Conservation (phyloP, 2,888 invertebrate genomes). For the Pheosia tremula region DNA sequence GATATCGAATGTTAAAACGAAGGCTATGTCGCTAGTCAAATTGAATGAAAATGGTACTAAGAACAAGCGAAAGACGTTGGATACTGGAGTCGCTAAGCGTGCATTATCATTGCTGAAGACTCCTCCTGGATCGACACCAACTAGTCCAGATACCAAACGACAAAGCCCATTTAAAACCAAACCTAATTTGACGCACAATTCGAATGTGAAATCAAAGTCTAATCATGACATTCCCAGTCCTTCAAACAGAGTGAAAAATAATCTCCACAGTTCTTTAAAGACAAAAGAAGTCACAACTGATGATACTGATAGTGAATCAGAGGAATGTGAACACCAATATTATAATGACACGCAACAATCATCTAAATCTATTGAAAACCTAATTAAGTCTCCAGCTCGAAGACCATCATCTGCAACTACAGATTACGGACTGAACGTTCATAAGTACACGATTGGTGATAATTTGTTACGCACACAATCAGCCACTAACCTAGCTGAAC, state of each 20-base stretch:
- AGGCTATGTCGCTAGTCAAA: constrained; percentile 80
- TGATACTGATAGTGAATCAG: constrained; percentile 48
- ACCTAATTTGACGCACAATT: constrained; percentile 15
- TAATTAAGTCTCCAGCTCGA: constrained; percentile 69
- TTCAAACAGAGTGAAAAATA: constrained; percentile 14
- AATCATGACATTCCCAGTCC: constrained; percentile 9
- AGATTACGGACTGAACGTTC: constrained; percentile 42
- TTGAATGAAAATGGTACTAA: constrained; percentile 56
- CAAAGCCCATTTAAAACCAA: constrained; percentile 31
- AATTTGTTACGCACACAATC: constrained; percentile 57
- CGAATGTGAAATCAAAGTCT: constrained; percentile 10
- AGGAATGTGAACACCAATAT: constrained; percentile 51
- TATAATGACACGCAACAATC: constrained; percentile 45
- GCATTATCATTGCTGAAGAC: constrained; percentile 63
- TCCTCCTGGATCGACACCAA: constrained; percentile 60
- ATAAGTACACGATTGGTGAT: constrained; percentile 46
- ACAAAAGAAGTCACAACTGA: constrained; percentile 18
- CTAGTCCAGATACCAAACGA: constrained; percentile 48
- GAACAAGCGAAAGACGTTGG: constrained; percentile 46
- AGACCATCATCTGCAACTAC: constrained; percentile 61
- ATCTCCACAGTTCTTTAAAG: constrained; percentile 18
- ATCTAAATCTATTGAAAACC: constrained; percentile 60
- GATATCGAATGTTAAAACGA: constrained; percentile 81
- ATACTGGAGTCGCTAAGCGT: constrained; percentile 58
- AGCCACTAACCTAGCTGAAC: constrained; percentile 46